Evolutionary conservation across 2,888 invertebrate genomes (phyloP), one percentile per base, ranked within the genome.

Genomic region (Sarcophaga variegata): DNA sequence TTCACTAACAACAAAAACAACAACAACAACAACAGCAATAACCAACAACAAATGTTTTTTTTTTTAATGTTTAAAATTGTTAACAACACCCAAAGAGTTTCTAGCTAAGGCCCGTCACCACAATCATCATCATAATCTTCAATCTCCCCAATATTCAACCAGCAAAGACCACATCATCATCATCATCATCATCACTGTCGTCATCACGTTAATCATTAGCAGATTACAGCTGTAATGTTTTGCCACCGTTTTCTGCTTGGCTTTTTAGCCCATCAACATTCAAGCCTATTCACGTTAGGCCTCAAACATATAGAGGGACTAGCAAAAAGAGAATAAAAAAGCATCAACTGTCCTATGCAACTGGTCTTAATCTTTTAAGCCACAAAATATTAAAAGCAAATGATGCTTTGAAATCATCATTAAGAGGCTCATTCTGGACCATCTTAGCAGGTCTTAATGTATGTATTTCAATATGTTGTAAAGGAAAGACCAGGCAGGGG

Each of bases 321-420:
- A 3, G 5, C 20, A 62, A 17, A 12, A 27, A 12, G 10, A 11
- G 60, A 17, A 6, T 62, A 70, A 47, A 49, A 45, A 22, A 49
- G 10, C 62, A 59, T 49, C 70, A 62, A 70, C 17, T 69, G 22
- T 83, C 54, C 74, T 54, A 12, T 20, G 45, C 10, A 37, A 60
- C 59, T 37, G 67, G 22, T 62, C 17, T 63, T 80, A 84, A 84
- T 79, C 70, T 80, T 70, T 84, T 71, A 70, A 84, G 27, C 70
- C 83, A 71, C 79, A 83, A 76, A 60, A 75, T 27, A 74, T 64
- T 62, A 80, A 80, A 74, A 80, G 67, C 81, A 71, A 82, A 82
- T 75, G 71, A 71, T 77, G 82, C 64, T 66, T 37, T 59, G 66
- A 67, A 77, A 47, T 67, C 27, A 69, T 69, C 67, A 74, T 74